These are phyloP conservation scores for Euthynnus affinis DNA, from an alignment of 2,797 vertebrate species.

Conservation along the genomic window DNA sequence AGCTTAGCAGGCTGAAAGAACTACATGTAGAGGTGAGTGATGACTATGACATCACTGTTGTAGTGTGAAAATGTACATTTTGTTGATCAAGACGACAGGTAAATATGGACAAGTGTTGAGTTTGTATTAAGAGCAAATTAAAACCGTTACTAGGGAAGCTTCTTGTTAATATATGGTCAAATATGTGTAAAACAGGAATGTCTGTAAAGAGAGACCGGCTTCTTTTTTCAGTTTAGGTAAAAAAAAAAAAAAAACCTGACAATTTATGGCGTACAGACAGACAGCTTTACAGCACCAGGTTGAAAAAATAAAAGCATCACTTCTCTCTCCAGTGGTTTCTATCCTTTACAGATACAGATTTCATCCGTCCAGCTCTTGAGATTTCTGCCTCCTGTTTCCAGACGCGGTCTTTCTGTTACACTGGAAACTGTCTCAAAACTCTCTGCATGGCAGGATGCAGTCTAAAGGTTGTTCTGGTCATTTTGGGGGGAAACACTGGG, in stretches of 20 bases:
- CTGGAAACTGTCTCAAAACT: neutral
- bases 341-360: neutral
- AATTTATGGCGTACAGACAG: neutral
- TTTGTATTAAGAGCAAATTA: too few relatives aligned
- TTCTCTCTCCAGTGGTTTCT: neutral
- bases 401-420: neutral
- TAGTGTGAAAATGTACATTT: too few relatives aligned
- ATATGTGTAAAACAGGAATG: too few relatives aligned
- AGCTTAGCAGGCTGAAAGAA: too few relatives aligned
- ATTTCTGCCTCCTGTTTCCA: neutral
- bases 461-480: neutral
- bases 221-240: neutral
- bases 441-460: neutral
- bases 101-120: neutral
- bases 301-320: neutral
- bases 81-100: neutral
- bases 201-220: neutral
- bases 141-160: too few relatives aligned
- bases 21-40: too few relatives aligned
- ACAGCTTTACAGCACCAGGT: too few relatives aligned
- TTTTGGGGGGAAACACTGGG: neutral
- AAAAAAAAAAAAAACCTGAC: neutral
- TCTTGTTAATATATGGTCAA: too few relatives aligned
- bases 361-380: neutral
- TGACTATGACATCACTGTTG: neutral